phyloP scores from a whole-genome alignment of 2,113 vertebrate genomes.

The Chaenocephalus aceratus region DNA sequence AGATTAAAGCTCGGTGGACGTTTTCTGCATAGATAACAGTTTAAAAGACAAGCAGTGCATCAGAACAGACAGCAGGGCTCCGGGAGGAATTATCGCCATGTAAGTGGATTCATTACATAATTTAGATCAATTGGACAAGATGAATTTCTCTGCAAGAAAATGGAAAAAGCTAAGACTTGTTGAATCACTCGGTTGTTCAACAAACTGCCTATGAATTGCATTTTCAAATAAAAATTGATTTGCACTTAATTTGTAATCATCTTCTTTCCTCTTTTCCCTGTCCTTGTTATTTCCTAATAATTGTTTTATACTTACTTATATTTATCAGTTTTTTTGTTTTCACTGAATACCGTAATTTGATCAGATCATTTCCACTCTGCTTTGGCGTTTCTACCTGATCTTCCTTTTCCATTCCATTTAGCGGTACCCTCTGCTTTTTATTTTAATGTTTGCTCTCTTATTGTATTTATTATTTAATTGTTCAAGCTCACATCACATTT shows the following conservation, averaged over 20 bases:
- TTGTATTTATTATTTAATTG: too few relatives aligned
- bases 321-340: too few relatives aligned
- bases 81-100: slow-evolving; percentile 17
- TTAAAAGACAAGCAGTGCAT: background rate
- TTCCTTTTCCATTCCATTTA: background rate
- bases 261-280: background rate
- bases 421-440: background rate
- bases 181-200: background rate
- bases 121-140: slow-evolving; percentile 42
- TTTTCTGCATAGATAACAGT: slow-evolving; percentile 1
- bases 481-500: background rate
- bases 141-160: slow-evolving; percentile 22
- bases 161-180: background rate
- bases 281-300: too few relatives aligned
- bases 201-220: background rate
- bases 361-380: too few relatives aligned
- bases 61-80: slow-evolving; percentile 8
- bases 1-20: background rate
- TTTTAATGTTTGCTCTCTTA: background rate
- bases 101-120: slow-evolving; percentile 38
- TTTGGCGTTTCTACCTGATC: background rate
- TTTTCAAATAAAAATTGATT: background rate
- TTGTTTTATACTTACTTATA: too few relatives aligned
- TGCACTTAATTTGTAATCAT: background rate
- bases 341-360: too few relatives aligned